phyloP scores from a whole-genome alignment of 2,888 invertebrate genomes.

The Spilosoma lubricipeda region DNA sequence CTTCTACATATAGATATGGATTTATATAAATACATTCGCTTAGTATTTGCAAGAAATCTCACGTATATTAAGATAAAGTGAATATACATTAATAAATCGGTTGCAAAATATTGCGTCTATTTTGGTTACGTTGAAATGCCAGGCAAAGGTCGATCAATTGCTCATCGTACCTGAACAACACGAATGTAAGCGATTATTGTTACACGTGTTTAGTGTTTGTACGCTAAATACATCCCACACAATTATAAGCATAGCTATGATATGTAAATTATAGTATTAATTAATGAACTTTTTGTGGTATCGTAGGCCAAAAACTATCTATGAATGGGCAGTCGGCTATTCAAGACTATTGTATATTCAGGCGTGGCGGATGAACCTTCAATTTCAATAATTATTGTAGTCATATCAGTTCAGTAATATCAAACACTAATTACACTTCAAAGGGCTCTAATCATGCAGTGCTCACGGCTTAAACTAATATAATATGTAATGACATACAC shows the following conservation, averaged over 20 bases:
- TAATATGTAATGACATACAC: background rate
- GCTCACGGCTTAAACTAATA: background rate
- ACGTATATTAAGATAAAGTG: background rate
- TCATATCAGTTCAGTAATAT: background rate
- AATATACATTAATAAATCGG: background rate
- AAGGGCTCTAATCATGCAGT: background rate
- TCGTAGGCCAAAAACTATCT: no score
- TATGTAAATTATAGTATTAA: no score
- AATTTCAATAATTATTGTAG: background rate
- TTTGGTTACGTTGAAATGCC: slow-evolving; percentile 19
- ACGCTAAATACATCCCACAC: background rate
- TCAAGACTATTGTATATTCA: background rate
- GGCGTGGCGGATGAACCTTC: background rate
- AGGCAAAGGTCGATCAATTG: slow-evolving; percentile 20
- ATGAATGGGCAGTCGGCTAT: no score
- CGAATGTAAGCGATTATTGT: slow-evolving; percentile 14
- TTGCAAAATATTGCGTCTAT: slow-evolving; percentile 5
- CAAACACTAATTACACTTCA: background rate
- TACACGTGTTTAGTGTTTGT: slow-evolving; percentile 5
- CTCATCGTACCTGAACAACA: slow-evolving; percentile 8
- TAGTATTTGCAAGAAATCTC: no score
- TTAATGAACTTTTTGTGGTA: background rate
- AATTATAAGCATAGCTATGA: background rate
- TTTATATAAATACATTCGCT: no score
- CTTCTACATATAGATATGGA: no score